Conservation (phyloP, 1,140 invertebrate genomes). For the Cherax quadricarinatus region DNA sequence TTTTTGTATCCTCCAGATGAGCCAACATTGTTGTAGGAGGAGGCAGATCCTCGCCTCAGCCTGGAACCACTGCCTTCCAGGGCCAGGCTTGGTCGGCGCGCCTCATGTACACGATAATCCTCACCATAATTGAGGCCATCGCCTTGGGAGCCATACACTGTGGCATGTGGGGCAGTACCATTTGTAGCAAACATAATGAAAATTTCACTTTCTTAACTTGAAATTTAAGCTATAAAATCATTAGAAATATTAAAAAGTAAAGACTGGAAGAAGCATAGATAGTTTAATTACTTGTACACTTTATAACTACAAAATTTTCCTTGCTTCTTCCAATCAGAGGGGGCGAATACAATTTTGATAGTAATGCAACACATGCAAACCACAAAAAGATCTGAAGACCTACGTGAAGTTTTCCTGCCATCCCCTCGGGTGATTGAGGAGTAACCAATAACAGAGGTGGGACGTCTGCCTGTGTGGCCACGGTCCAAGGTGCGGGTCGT, state of each 20-base stretch:
- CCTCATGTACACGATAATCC: constrained; percentile 70
- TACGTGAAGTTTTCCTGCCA: constrained; percentile 63
- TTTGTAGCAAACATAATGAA: constrained; percentile 24
- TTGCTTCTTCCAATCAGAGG: constrained; percentile 43
- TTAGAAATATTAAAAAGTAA: neutral
- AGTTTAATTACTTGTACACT: neutral
- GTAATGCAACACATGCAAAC: constrained; percentile 17
- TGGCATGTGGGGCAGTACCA: constrained; percentile 34
- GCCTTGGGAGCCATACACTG: constrained; percentile 72
- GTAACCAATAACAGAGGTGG: constrained; percentile 66
- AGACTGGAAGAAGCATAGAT: neutral
- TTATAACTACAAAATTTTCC: neutral
- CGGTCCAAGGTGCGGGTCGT: constrained; percentile 63
- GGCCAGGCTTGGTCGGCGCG: constrained; percentile 69
- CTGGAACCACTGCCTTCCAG: constrained; percentile 47
- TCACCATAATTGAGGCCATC: constrained; percentile 66
- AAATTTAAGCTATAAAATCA: constrained; percentile 14
- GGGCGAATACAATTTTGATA: neutral
- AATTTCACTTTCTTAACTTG: constrained; percentile 12
- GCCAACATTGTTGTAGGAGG: constrained; percentile 53
- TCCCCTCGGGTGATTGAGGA: constrained; percentile 58
- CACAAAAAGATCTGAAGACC: constrained; percentile 29
- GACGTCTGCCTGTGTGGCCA: constrained; percentile 63
- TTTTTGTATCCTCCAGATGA: constrained; percentile 59
- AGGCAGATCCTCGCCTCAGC: constrained; percentile 48